Evolutionary conservation across 23 tunicate species (phyloP).

Genomic region (Ascidia mentula): DNA sequence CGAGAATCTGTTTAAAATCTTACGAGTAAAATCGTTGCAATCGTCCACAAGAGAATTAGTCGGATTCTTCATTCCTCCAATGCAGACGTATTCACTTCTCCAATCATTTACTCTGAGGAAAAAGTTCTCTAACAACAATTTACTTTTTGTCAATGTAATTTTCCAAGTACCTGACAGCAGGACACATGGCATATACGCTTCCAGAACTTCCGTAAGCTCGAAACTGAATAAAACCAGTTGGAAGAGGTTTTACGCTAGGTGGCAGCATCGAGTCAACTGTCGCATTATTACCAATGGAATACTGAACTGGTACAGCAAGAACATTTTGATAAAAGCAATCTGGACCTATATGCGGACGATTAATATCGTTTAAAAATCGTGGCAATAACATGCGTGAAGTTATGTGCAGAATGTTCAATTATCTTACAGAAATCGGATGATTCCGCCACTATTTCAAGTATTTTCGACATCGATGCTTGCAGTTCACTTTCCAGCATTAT

Average conservation of each 20-base stretch:
- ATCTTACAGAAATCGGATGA: too few species aligned
- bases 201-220: not conserved
- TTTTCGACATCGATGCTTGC: too few species aligned
- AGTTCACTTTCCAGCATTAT: too few species aligned
- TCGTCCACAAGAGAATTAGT: not conserved
- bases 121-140: not conserved
- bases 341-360: too few species aligned
- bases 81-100: not conserved
- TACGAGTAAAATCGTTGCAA: not conserved
- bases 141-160: not conserved
- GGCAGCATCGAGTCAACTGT: not conserved
- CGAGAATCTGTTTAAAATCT: not conserved
- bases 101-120: not conserved
- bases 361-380: too few species aligned
- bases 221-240: not conserved
- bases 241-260: not conserved
- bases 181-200: constrained; percentile 4
- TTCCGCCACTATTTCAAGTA: too few species aligned
- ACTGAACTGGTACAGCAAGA: constrained; percentile 1
- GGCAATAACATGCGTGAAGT: too few species aligned
- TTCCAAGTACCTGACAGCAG: not conserved
- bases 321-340: not conserved
- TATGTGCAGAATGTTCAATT: too few species aligned
- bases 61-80: not conserved
- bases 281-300: not conserved